Evolutionary conservation across 2,113 vertebrate species (phyloP).

Genomic region (Scartelaos histophorus): DNA sequence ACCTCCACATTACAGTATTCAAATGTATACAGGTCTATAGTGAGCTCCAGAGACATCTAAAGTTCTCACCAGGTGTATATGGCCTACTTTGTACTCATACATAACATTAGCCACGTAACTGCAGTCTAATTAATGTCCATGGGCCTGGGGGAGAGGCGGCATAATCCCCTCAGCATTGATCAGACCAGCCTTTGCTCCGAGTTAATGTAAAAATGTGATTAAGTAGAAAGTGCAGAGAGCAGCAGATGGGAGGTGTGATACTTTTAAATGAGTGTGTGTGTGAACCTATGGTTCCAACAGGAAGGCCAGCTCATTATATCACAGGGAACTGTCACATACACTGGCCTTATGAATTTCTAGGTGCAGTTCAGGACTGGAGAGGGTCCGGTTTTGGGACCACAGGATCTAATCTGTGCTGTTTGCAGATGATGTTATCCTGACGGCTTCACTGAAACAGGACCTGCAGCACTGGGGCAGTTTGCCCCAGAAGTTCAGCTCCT

Average conservation of each 20-base stretch:
- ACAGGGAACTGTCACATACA: not conserved
- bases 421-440: too few relatives aligned
- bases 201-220: slow-evolving; percentile 22
- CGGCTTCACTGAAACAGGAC: too few relatives aligned
- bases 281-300: not conserved
- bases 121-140: slow-evolving; percentile 30
- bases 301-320: not conserved
- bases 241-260: slow-evolving; percentile 19
- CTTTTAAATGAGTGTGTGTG: slow-evolving; percentile 6
- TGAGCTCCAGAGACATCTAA: slow-evolving; percentile 17
- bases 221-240: slow-evolving; percentile 18
- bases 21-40: slow-evolving; percentile 7
- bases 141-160: slow-evolving; percentile 1
- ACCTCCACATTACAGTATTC: not conserved
- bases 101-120: slow-evolving; percentile 10
- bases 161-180: slow-evolving; percentile 13
- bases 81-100: slow-evolving; percentile 24
- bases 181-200: slow-evolving; percentile 8
- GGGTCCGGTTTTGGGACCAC: too few relatives aligned
- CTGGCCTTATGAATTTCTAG: too few relatives aligned
- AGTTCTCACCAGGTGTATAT: slow-evolving; percentile 24
- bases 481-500: too few relatives aligned
- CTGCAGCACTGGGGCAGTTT: too few relatives aligned
- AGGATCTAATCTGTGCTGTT: too few relatives aligned
- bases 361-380: too few relatives aligned